Base-by-base conservation (phyloP, 2,797 vertebrate species). In the Heteromormyrus szaboi region DNA sequence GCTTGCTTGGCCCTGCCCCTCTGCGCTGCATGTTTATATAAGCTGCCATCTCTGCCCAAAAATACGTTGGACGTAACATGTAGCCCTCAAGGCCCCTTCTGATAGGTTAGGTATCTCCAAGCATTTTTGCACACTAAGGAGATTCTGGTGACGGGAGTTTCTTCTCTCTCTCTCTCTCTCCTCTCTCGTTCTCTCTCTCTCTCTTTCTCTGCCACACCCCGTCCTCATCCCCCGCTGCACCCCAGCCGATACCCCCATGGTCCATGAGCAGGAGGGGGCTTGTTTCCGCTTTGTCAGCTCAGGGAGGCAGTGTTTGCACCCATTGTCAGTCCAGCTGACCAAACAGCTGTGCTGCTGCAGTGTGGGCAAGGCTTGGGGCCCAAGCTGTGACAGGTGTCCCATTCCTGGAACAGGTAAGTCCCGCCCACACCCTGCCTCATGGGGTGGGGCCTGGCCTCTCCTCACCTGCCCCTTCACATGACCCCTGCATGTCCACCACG, bases 331-430 rank as follows among this genome's bases (percentile, higher is more conserved):
- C 56, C 97, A 98, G 93, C 97, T 99, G 95, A 99, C 97, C 95
- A 98, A 97, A 94, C 98, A 99, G 96, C 97, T 99, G 92, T 99
- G 98, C 95, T 99, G 98, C 96, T 99, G 98, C 96, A 99, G 98
- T 89, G 98, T 99, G 95, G 98, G 98, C 94, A 99, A 99, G 94
- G 98, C 98, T 93, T 99, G 98, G 98, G 98, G 98, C 87, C 97
- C 98, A 0, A 95, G 94, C 90, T 99, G 98, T 94, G 98, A 99
- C 94, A 98, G 96, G 95, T 99, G 98, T 93, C 98, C 98, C 0
- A 93, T 95, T 91, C 97, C 96, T 89, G 98, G 98, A 95, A 99
- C 98, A 98, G 98, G 98, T 99, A 97, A 98, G 96, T 84, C 88
- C 62, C 19, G 48, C 25, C 48, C 83, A 37, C 92, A 86, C 88